A percentile compares a stretch with the other conserved stretches of the same genome.
Conservation (phyloP, 2,888 invertebrate species). For the Melanchra persicariae region DNA sequence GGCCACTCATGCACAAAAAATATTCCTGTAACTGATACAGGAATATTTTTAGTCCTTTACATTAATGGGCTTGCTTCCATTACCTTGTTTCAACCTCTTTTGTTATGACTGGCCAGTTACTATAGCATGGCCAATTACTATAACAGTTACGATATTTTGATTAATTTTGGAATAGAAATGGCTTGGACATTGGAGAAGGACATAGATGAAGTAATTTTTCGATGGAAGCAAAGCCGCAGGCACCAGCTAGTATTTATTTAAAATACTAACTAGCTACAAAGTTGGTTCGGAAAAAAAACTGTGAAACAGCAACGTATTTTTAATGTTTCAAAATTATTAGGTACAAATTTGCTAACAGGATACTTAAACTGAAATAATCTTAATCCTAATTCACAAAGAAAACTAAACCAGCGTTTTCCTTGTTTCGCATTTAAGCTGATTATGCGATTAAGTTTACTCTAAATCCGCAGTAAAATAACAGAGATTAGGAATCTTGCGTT, state of each 20-base stretch:
- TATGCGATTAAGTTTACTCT: slow-evolving; percentile 52
- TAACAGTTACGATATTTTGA: too few species aligned
- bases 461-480: slow-evolving; percentile 47
- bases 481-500: slow-evolving; percentile 52
- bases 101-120: too few species aligned
- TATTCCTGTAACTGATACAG: too few species aligned
- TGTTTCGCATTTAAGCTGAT: slow-evolving; percentile 41
- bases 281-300: not conserved
- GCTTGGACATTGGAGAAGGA: not conserved
- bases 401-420: slow-evolving; percentile 37
- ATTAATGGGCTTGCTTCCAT: too few species aligned
- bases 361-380: slow-evolving; percentile 15
- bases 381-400: slow-evolving; percentile 15
- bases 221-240: not conserved
- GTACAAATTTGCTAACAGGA: not conserved
- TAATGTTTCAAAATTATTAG: not conserved
- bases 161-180: too few species aligned
- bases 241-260: not conserved
- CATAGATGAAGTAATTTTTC: not conserved
- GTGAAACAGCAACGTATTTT: not conserved
- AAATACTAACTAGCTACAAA: too few species aligned
- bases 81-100: too few species aligned
- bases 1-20: too few species aligned
- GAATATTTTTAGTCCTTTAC: too few species aligned
- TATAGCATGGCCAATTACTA: too few species aligned